Percentiles rank a stretch among this genome's conserved stretches.
These are phyloP conservation scores for Mastigias papua DNA, from an alignment of 30 jellyfish, hydroid and myxozoan genomes.

Conservation along the genomic window DNA sequence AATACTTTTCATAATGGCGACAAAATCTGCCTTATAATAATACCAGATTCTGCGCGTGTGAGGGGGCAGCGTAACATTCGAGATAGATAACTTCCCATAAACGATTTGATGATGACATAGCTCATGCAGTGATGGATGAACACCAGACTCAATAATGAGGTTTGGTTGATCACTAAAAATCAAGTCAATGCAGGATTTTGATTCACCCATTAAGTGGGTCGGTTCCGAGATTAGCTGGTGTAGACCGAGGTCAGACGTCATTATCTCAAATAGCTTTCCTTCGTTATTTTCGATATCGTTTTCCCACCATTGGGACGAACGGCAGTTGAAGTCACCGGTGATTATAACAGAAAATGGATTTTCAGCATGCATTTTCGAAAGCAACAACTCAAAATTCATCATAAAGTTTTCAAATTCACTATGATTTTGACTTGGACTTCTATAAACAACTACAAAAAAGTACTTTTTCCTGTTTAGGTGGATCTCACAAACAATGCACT, in stretches of 20 bases:
- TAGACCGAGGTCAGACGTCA: slow-evolving; percentile 21
- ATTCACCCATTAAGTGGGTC: slow-evolving; percentile 21
- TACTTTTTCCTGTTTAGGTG: slow-evolving; percentile 40
- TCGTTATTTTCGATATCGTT: slow-evolving; percentile 43
- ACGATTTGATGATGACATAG: slow-evolving; percentile 63
- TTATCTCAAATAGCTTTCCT: slow-evolving; percentile 12
- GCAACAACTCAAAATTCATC: slow-evolving; percentile 38
- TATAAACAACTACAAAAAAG: slow-evolving; percentile 15
- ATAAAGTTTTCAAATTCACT: slow-evolving; percentile 15
- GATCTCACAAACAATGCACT: slow-evolving; percentile 24
- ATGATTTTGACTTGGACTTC: slow-evolving; percentile 39
- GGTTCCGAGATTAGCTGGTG: slow-evolving; percentile 43
- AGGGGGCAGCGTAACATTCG: slow-evolving; percentile 36
- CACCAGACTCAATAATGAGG: slow-evolving; percentile 62
- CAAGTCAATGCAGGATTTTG: slow-evolving; percentile 40
- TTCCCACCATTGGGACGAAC: slow-evolving; percentile 48
- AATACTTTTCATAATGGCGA: slow-evolving; percentile 39
- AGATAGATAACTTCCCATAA: slow-evolving; percentile 42
- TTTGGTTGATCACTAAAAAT: slow-evolving; percentile 29
- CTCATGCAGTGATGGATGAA: slow-evolving; percentile 55
- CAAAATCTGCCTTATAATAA: slow-evolving; percentile 47
- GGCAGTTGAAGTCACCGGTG: slow-evolving; percentile 55
- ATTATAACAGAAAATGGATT: slow-evolving; percentile 28
- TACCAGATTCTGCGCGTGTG: slow-evolving; percentile 67
- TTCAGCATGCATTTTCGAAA: slow-evolving; percentile 12